phyloP scores from a whole-genome alignment of 1,140 invertebrate species.

The Uloborus diversus region DNA sequence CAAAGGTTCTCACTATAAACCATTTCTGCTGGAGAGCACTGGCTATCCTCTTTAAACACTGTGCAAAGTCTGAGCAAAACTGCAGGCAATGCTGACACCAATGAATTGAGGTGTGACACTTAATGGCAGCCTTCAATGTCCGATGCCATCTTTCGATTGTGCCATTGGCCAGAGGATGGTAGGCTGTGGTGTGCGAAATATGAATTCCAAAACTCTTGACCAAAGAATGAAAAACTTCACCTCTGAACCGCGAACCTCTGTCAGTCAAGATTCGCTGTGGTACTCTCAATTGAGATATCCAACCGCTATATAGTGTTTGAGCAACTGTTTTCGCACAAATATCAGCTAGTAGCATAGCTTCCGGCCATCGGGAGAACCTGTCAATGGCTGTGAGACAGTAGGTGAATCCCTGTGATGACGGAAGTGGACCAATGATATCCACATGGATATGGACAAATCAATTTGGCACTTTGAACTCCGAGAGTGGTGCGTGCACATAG shows the following conservation, averaged over 20 bases:
- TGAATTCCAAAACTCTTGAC: conserved; percentile 15
- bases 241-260: conserved; percentile 66
- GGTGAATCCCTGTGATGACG: background rate
- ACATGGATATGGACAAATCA: background rate
- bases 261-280: conserved; percentile 62
- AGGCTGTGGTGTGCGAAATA: conserved; percentile 32
- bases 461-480: background rate
- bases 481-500: background rate
- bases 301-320: no score
- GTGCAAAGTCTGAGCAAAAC: no score
- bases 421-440: background rate
- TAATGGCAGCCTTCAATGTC: conserved; percentile 63
- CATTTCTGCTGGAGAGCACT: no score
- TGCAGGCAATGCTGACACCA: no score
- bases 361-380: conserved; percentile 60
- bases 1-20: no score
- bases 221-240: conserved; percentile 59
- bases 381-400: conserved; percentile 34
- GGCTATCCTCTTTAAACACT: no score
- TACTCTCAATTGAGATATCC: conserved; percentile 63
- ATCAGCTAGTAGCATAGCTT: conserved; percentile 65
- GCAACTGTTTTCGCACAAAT: conserved; percentile 64
- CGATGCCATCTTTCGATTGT: conserved; percentile 59
- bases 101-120: no score
- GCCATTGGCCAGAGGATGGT: conserved; percentile 64